Base-by-base conservation (phyloP, 2,113 vertebrate genomes). In the Nanorana parkeri region DNA sequence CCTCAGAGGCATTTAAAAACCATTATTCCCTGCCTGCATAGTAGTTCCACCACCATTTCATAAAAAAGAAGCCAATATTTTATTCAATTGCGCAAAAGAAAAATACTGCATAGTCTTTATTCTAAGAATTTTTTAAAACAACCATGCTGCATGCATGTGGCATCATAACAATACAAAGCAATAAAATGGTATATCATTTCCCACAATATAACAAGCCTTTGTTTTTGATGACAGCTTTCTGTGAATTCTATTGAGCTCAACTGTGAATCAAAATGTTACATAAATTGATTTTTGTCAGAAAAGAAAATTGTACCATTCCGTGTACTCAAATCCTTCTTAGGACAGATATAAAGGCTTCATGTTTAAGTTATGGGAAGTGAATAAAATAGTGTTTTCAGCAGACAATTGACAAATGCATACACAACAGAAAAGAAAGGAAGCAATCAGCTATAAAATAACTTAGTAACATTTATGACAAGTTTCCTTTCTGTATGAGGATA, bases 391-490 rank as follows among this genome's bases (percentile, higher is more conserved):
- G 29, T 6, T 29, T 29, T 41, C 60, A 19, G 55, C 29, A 41
- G 72, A 71, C 51, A 54, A 71, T 51, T 71, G 68, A 61, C 55
- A 75, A 61, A 41, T 36, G 55, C 56, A 41, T 56, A 75, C 28
- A 75, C 56, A 61, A 73, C 52, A 41, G 29, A 61, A 61, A 60
- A 61, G 20, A 54, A 54, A 26, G 36, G 60, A 56, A 60, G 11
- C 55, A 75, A 75, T 61, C 36, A 41, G 41, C 56, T 41, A 23
- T 2, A 41, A 56, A 60, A 75, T 75, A 75, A 61, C 72, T 75
- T 55, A 75, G 58, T 60, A 74, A 5, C 72, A 75, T 61, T 75
- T 75, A 75, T 61, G 55, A 61, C 72, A 75, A 74, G 20, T 36
- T 60, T 5, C 29, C 55, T 41, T 15, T 61, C 29, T 24, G 72